A percentile compares a stretch with the other conserved stretches of the same genome.
Conservation (phyloP, 1,140 invertebrate species). For the Drosophila arizonae region DNA sequence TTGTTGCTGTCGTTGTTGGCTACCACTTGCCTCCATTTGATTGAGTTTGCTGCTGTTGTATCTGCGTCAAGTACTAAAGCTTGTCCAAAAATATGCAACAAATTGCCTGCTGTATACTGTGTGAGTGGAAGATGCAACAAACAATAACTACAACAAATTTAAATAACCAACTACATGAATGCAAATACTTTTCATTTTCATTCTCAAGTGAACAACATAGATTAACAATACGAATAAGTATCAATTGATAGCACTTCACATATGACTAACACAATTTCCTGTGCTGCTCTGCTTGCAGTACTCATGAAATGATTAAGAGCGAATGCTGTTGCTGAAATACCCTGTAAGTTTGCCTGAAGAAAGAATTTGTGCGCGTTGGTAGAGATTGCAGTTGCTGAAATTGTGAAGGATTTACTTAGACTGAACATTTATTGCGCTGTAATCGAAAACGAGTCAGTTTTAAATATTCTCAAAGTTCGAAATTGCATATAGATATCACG, state of each 20-base stretch:
- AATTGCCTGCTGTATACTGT: conserved; percentile 28
- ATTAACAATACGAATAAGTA: conserved; percentile 12
- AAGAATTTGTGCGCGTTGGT: too few species aligned
- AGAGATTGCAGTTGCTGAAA: too few species aligned
- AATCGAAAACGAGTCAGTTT: too few species aligned
- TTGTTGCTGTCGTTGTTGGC: conserved; percentile 1
- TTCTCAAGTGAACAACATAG: conserved; percentile 14
- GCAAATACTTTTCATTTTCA: conserved; percentile 44
- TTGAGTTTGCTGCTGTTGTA: conserved; percentile 48
- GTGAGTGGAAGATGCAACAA: conserved; percentile 47
- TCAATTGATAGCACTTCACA: conserved; percentile 34
- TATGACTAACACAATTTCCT: conserved; percentile 48
- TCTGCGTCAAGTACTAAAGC: conserved; percentile 54
- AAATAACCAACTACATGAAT: conserved; percentile 65
- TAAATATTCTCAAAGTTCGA: too few species aligned
- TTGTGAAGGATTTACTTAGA: too few species aligned
- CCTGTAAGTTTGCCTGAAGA: neutral
- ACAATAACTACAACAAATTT: conserved; percentile 37
- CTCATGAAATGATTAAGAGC: neutral
- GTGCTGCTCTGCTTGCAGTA: conserved; percentile 4
- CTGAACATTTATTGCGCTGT: too few species aligned
- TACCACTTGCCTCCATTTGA: conserved; percentile 33
- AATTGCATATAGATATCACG: too few species aligned
- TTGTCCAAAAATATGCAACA: conserved; percentile 55
- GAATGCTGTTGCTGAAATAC: neutral